These are phyloP conservation scores for Scalopus aquaticus DNA, from an alignment of 2,113 vertebrate species.

Conservation along the genomic window DNA sequence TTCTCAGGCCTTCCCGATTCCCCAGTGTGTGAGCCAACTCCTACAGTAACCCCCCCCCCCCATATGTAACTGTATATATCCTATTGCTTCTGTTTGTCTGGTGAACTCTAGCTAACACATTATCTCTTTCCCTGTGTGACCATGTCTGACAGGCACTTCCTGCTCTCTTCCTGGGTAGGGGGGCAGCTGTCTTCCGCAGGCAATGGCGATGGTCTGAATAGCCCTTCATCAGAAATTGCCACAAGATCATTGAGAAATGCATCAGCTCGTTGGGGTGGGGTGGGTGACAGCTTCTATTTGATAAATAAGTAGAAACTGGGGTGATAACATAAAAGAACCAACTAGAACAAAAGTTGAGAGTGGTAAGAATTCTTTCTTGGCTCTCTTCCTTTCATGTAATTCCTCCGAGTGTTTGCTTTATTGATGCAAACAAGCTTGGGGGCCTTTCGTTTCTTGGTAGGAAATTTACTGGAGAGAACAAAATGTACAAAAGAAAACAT, in stretches of 20 bases:
- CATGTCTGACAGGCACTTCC: background rate
- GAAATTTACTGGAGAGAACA: constrained; percentile 59
- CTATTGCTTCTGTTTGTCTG: background rate
- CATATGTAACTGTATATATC: background rate
- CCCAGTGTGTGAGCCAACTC: background rate
- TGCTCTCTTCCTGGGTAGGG: background rate
- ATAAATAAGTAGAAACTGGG: background rate
- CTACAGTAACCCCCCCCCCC: background rate
- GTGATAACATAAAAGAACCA: background rate
- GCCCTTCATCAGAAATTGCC: background rate
- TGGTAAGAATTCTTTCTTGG: background rate
- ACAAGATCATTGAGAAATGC: background rate
- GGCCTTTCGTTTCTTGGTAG: constrained; percentile 37
- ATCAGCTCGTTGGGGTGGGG: background rate
- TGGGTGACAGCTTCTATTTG: background rate
- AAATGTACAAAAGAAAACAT: constrained; percentile 63
- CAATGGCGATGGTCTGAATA: background rate
- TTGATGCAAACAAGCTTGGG: constrained; percentile 11
- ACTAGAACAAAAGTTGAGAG: background rate
- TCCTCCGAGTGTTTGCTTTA: background rate
- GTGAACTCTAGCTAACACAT: background rate
- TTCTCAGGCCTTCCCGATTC: background rate
- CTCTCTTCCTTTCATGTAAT: background rate
- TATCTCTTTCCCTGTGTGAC: background rate
- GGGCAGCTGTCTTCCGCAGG: background rate